Conservation (phyloP, 2,113 vertebrate genomes). For the Hepsetus odoe region DNA sequence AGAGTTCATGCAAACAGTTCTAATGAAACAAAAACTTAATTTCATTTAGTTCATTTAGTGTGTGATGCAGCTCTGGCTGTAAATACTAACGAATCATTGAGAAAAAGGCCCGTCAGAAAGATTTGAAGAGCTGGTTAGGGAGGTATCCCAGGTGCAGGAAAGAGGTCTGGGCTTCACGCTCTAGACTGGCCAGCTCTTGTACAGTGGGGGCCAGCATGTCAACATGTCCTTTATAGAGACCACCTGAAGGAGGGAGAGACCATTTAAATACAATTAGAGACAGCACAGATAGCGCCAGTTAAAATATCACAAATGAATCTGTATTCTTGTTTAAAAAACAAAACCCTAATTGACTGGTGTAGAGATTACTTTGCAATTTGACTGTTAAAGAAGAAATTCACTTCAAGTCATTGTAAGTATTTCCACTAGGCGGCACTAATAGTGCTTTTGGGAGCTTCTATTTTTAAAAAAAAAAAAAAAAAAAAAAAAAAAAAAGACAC, state of each 20-base stretch:
- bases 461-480: no score
- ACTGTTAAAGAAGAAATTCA: no score
- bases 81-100: not conserved
- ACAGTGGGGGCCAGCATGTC: constrained; percentile 93
- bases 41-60: not conserved
- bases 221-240: constrained; percentile 93
- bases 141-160: constrained; percentile 95
- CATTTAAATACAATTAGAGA: constrained; percentile 7
- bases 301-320: no score
- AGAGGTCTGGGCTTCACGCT: constrained; percentile 96
- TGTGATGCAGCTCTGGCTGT: not conserved
- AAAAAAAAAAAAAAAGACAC: no score
- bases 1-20: not conserved
- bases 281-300: not conserved
- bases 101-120: constrained; percentile 79
- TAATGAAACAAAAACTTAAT: not conserved
- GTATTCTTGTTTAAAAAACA: no score
- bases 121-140: constrained; percentile 94
- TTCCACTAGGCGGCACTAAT: no score
- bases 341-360: no score
- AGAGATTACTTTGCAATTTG: no score
- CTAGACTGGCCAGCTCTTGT: constrained; percentile 89
- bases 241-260: constrained; percentile 75
- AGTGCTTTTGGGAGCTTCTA: no score
- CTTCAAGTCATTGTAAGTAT: no score